These are phyloP conservation scores for Heliconius cydno DNA, from an alignment of 2,888 invertebrate species.

Conservation along the genomic window DNA sequence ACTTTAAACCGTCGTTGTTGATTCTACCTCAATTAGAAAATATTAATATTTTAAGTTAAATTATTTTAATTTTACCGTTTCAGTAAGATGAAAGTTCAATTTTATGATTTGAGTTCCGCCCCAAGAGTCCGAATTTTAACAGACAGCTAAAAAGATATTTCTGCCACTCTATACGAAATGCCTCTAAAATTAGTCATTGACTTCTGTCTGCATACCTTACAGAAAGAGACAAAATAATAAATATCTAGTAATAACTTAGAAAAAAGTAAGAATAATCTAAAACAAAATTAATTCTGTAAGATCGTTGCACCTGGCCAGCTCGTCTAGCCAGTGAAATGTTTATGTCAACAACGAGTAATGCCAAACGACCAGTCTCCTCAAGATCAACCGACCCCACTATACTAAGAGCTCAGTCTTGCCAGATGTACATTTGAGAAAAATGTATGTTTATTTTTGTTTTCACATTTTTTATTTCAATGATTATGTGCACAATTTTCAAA, in stretches of 20 bases:
- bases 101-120: too few species aligned
- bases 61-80: not conserved
- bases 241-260: not conserved
- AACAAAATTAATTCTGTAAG: slow-evolving; percentile 45
- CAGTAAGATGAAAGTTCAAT: not conserved
- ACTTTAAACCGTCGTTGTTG: not conserved
- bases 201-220: not conserved
- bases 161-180: not conserved
- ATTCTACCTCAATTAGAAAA: not conserved
- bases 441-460: not conserved
- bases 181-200: not conserved
- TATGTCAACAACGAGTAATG: slow-evolving; percentile 55
- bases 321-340: slow-evolving; percentile 49
- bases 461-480: not conserved
- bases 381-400: slow-evolving; percentile 25
- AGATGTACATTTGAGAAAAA: not conserved
- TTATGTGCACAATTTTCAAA: not conserved
- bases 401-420: slow-evolving; percentile 25
- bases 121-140: too few species aligned
- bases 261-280: not conserved
- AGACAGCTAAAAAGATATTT: not conserved
- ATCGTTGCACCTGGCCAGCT: slow-evolving; percentile 49
- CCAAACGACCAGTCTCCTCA: slow-evolving; percentile 48
- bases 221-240: not conserved
- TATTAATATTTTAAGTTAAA: not conserved